Evolutionary conservation across 2,888 invertebrate species (phyloP).

Genomic region (Amblyteles armatorius): DNA sequence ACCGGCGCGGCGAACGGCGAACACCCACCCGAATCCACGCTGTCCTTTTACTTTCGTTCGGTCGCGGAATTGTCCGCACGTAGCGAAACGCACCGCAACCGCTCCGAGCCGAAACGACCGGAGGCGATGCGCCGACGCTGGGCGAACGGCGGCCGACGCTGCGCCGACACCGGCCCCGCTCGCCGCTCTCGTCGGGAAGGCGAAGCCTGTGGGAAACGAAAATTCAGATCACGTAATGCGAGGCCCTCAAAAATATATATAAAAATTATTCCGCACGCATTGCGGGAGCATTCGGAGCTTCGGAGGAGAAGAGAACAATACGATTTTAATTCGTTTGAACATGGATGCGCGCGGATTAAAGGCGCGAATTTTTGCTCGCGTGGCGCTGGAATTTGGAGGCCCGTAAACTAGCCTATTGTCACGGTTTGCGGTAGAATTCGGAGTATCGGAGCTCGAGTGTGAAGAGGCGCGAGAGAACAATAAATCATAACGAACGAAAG

Average conservation of each 20-base stretch:
- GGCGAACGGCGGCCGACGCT: no score
- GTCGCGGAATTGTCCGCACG: conserved; percentile 36
- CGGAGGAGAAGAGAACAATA: neutral
- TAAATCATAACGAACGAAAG: no score
- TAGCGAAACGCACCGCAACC: conserved; percentile 11
- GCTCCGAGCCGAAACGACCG: conserved; percentile 18
- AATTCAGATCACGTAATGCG: conserved; percentile 57
- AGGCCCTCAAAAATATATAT: conserved; percentile 46
- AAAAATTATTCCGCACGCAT: conserved; percentile 47
- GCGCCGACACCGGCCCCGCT: no score
- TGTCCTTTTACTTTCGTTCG: conserved; percentile 23
- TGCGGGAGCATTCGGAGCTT: conserved; percentile 1
- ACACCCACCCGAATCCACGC: conserved; percentile 18
- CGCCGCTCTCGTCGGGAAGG: neutral
- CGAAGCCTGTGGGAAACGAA: conserved; percentile 68
- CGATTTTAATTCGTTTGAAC: conserved; percentile 44
- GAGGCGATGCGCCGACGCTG: neutral
- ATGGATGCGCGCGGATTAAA: conserved; percentile 40
- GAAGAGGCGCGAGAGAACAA: no score
- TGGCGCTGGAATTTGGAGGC: no score
- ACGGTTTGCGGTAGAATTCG: no score
- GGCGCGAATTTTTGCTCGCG: conserved; percentile 1
- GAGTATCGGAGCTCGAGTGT: no score
- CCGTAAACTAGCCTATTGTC: no score
- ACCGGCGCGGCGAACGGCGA: neutral